Conservation (phyloP, 1,140 invertebrate genomes). For the Camponotus vicinus region DNA sequence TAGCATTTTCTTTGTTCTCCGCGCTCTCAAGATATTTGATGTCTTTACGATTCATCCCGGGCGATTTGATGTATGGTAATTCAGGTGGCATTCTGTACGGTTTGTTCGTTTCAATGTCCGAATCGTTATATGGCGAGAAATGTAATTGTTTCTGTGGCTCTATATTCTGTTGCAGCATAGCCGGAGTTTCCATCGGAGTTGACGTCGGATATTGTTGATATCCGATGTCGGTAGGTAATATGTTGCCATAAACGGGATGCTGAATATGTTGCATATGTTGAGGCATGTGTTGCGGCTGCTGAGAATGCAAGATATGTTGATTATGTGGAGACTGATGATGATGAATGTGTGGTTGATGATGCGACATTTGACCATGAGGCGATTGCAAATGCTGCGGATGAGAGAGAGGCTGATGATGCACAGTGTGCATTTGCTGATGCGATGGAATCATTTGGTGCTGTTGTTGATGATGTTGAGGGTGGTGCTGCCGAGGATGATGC, state of each 20-base stretch:
- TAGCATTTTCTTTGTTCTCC: slow-evolving; percentile 82
- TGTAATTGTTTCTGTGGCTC: slow-evolving; percentile 77
- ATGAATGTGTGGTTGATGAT: slow-evolving; percentile 72
- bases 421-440: slow-evolving; percentile 67
- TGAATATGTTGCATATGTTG: slow-evolving; percentile 72
- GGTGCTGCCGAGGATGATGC: slow-evolving; percentile 68
- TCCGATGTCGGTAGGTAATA: slow-evolving; percentile 72
- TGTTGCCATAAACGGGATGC: slow-evolving; percentile 73
- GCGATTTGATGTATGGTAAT: slow-evolving; percentile 82
- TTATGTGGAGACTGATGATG: slow-evolving; percentile 70
- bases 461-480: slow-evolving; percentile 72
- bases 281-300: slow-evolving; percentile 72
- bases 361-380: slow-evolving; percentile 74
- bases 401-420: slow-evolving; percentile 69
- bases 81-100: slow-evolving; percentile 81
- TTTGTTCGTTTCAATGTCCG: slow-evolving; percentile 75
- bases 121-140: slow-evolving; percentile 73
- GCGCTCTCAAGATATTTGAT: slow-evolving; percentile 82
- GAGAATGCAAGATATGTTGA: slow-evolving; percentile 71
- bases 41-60: slow-evolving; percentile 82
- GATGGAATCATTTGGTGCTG: slow-evolving; percentile 70
- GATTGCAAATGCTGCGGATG: slow-evolving; percentile 70
- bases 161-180: slow-evolving; percentile 66
- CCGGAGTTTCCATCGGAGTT: slow-evolving; percentile 63
- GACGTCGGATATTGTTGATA: slow-evolving; percentile 77